phyloP scores from a whole-genome alignment of 2,888 invertebrate species.

The Pyrgus malvae region DNA sequence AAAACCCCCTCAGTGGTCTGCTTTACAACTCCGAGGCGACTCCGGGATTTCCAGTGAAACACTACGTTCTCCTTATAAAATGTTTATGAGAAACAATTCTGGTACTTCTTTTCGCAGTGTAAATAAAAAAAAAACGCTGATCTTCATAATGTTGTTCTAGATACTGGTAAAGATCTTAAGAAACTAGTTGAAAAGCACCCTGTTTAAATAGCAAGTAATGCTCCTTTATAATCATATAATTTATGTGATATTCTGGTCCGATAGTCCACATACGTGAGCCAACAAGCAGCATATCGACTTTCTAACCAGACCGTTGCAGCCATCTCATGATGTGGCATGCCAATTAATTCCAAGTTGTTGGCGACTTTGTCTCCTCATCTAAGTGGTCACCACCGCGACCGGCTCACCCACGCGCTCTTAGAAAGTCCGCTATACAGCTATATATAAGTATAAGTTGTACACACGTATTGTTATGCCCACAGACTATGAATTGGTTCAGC shows the following conservation, averaged over 20 bases:
- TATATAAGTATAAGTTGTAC: neutral
- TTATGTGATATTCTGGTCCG: neutral
- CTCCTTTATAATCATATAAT: neutral
- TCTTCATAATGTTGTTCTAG: too few species aligned
- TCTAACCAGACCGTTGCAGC: slow-evolving; percentile 13
- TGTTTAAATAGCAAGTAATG: neutral
- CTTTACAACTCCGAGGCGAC: too few species aligned
- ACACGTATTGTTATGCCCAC: slow-evolving; percentile 4
- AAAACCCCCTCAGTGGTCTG: too few species aligned
- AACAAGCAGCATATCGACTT: slow-evolving; percentile 15
- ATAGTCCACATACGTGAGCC: slow-evolving; percentile 2
- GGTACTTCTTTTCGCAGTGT: too few species aligned
- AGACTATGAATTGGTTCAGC: neutral
- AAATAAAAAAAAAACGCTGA: too few species aligned
- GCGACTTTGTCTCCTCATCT: slow-evolving; percentile 8
- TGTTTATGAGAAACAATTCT: too few species aligned
- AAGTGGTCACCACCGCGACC: neutral
- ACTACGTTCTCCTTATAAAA: too few species aligned
- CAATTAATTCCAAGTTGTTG: slow-evolving; percentile 18
- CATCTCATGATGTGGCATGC: slow-evolving; percentile 10
- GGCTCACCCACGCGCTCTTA: neutral
- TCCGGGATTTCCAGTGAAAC: too few species aligned
- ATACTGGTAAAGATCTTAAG: too few species aligned
- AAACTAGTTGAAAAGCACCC: too few species aligned
- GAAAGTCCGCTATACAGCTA: neutral